Conservation (phyloP, 2,113 vertebrate species). For the Nerophis lumbriciformis region DNA sequence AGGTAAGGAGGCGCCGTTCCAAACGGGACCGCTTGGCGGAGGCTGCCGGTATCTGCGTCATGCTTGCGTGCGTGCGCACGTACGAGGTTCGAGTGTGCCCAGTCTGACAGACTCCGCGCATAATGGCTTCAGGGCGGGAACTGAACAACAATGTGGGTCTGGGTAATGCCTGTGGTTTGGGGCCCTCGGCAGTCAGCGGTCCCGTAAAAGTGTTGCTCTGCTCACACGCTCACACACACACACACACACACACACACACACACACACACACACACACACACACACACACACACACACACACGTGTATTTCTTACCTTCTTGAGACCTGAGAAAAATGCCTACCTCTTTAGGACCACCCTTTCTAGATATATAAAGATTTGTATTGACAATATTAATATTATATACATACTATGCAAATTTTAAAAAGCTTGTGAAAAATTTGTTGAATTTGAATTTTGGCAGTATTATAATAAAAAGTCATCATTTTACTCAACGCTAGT, state of each 20-base stretch:
- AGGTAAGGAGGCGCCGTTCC: background rate
- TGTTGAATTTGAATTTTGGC: too few relatives aligned
- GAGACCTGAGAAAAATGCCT: too few relatives aligned
- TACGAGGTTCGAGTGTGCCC: slow-evolving; percentile 47
- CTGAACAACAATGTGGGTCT: slow-evolving; percentile 79
- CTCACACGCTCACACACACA: background rate
- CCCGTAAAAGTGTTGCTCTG: slow-evolving; percentile 51
- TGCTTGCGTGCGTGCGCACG: slow-evolving; percentile 27
- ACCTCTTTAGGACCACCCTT: too few relatives aligned
- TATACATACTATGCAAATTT: too few relatives aligned
- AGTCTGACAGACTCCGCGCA: slow-evolving; percentile 82
- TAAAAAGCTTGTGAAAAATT: too few relatives aligned
- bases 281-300: background rate
- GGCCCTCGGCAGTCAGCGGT: slow-evolving; percentile 72
- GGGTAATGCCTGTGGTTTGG: slow-evolving; percentile 81
- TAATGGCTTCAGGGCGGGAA: slow-evolving; percentile 76
- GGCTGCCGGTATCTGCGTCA: background rate
- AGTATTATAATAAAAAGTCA: too few relatives aligned
- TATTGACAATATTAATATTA: too few relatives aligned
- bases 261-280: background rate
- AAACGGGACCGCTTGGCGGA: too few relatives aligned
- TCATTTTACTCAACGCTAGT: too few relatives aligned
- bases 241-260: background rate
- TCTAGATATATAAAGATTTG: too few relatives aligned
- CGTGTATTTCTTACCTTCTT: too few relatives aligned